Base-by-base conservation (phyloP, 2,888 invertebrate genomes). In the Norana najaformis region DNA sequence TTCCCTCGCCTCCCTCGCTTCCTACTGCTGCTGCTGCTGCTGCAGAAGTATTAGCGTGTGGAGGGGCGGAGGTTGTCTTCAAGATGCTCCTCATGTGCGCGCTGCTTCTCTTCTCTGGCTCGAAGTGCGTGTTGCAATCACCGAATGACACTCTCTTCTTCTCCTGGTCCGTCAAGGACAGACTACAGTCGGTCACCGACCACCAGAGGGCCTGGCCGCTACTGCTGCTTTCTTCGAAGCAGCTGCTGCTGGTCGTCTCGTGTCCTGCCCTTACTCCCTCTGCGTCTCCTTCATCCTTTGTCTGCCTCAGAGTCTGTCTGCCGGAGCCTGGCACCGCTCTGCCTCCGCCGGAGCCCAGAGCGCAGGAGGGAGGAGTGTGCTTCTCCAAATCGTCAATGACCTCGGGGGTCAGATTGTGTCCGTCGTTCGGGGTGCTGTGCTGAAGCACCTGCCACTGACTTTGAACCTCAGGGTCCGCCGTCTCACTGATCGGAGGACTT, bases 131-230 rank as follows among this genome's bases (percentile, higher is more conserved):
- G 69, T n/a, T 30, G 69, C 69, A 69, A n/a, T 69, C 69, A 11
- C 69, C 69, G 16, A 85, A 85, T 13, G 85, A 85, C 85, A 85
- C 85, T 85, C 37, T 85, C 85, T 85, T 85, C 69, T 69, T 69
- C n/a, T 69, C 69, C 69, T 69, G 69, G n/a, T 69, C 69, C 8
- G 69, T n/a, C 1, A n/a, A 30, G 1, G 69, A 69, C n/a, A 69
- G 69, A 69, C 69, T 69, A n/a, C 69, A 30, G 69, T 69, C 69
- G 69, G 69, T 69, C 69, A 69, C 69, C n/a, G 69, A 69, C 8
- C 3, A 69, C 69, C 69, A 69, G 16, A n/a, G 30, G 16, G 69
- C 69, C 69, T 69, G 69, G 8, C 69, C n/a, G 69, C 53, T 23
- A 30, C n/a, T n/a, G 69, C 69, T 69, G 8, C 47, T 69, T 5